Evolutionary conservation across 2,797 vertebrate genomes (phyloP).

Genomic region (Eulemur mongoz): DNA sequence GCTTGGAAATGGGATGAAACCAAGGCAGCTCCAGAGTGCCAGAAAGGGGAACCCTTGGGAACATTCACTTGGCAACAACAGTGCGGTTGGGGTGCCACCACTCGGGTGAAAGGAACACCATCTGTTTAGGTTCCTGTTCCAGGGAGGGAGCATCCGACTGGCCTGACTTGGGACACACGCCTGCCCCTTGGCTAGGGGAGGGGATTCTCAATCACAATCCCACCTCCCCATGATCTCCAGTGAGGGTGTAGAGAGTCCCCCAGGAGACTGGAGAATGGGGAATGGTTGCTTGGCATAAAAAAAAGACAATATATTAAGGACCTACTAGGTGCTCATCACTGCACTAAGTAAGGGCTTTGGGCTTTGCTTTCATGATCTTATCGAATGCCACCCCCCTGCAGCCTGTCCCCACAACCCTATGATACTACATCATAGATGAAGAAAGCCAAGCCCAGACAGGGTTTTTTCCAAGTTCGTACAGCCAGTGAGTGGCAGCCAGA

Average conservation of each 20-base stretch:
- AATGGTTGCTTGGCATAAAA: background rate
- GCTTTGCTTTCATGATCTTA: background rate
- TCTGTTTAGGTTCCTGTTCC: background rate
- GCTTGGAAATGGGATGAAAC: background rate
- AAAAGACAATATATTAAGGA: background rate
- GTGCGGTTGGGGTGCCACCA: background rate
- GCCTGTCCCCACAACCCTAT: accelerated
- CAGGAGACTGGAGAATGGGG: background rate
- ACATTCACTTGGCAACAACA: background rate
- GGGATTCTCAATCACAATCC: background rate
- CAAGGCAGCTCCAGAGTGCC: background rate
- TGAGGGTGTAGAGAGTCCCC: background rate
- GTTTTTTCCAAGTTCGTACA: background rate
- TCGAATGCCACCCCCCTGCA: background rate
- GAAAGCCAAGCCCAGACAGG: background rate
- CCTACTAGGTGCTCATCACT: background rate
- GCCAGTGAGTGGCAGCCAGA: background rate
- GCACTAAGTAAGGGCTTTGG: background rate
- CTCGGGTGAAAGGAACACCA: background rate
- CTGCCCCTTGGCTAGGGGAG: background rate
- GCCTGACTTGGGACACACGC: background rate
- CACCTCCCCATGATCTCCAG: background rate
- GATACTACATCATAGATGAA: background rate
- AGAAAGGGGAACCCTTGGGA: background rate
- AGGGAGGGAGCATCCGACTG: background rate